Evolutionary conservation across 2,888 invertebrate species (phyloP), one percentile per base, ranked within the genome.

Genomic region (Bruchidius siliquastri): DNA sequence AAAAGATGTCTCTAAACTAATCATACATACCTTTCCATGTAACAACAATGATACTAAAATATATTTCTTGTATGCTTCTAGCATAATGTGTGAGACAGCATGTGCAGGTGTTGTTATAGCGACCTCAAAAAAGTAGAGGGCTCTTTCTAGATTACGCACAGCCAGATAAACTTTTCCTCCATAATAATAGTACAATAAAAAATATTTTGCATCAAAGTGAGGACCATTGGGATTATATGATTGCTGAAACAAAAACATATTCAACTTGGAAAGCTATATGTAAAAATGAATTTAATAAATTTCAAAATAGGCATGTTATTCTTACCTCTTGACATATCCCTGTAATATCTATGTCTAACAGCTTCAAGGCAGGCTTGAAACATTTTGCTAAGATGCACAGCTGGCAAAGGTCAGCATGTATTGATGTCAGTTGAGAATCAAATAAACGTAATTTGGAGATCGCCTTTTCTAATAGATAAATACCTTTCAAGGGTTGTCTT

Each of bases 161-260:
- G 96, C 95, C 73, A 97, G 92, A 86, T 97, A 98, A 80, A 98
- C 96, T 96, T 98, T 97, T 72, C 98, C 98, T 74, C 98, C 98
- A 85, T 99, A 99, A 86, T 98, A 98, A 85, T 96, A 98, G 86
- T 97, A 98, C 0, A 96, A 89, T 72, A 99, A 89, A 85, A 97
- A 97, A 86, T 96, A 94, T 87, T 95, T 96, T 0, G 95, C 91
- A 85, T 96, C 96, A 87, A 93, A 94, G 84, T 92, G 90, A 78
- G 92, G 92, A 82, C 94, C 94, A 78, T 80, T 83, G 71, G 83
- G 82, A 76, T 80, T 84, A 74, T 83, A 82, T 4, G 80, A 78
- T 74, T 81, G 82, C 84, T 84, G 75, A 72, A 82, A 84, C 66
- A 72, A 71, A 21, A 71, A 68, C 21, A 71, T 69, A 74, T 30